These are phyloP conservation scores for Diplosoma virens DNA, from an alignment of 23 tunicate species.

Conservation along the genomic window DNA sequence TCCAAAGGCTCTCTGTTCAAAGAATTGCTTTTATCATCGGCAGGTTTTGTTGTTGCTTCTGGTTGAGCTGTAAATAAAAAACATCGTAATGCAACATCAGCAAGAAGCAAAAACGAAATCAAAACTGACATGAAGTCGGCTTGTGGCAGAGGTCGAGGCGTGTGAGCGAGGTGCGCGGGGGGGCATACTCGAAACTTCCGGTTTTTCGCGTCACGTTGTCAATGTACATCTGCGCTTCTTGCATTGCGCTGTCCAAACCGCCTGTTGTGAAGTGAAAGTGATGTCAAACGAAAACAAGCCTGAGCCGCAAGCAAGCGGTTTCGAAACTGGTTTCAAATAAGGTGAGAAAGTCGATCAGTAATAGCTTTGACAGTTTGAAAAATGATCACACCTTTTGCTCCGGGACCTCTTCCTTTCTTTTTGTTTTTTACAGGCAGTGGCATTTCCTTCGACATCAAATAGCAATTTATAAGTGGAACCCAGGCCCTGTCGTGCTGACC, in stretches of 20 bases:
- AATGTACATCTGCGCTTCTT: conserved; percentile 75
- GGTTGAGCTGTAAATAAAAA: too few relatives aligned
- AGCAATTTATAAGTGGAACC: conserved; percentile 74
- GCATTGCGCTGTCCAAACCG: conserved; percentile 87
- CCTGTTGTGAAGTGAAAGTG: conserved; percentile 50
- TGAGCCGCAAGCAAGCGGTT: too few relatives aligned
- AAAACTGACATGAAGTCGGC: conserved; percentile 3
- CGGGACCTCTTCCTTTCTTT: conserved; percentile 84
- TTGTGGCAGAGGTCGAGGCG: conserved; percentile 69
- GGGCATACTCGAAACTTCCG: conserved; percentile 77
- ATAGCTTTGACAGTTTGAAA: too few relatives aligned
- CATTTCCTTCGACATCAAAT: conserved; percentile 85
- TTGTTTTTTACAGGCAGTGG: conserved; percentile 88
- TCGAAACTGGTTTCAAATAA: too few relatives aligned
- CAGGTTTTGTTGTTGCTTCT: too few relatives aligned
- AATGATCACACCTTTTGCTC: conserved; percentile 85
- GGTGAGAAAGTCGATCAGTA: too few relatives aligned
- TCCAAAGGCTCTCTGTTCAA: too few relatives aligned
- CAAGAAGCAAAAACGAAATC: too few relatives aligned
- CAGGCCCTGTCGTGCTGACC: conserved; percentile 99
- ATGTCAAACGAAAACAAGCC: too few relatives aligned
- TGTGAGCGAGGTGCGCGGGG: conserved; percentile 82
- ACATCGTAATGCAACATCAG: too few relatives aligned
- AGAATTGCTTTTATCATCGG: too few relatives aligned
- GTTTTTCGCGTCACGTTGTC: conserved; percentile 62